These are phyloP conservation scores for Notodonta ziczac DNA, from an alignment of 2,888 invertebrate species.

Conservation along the genomic window DNA sequence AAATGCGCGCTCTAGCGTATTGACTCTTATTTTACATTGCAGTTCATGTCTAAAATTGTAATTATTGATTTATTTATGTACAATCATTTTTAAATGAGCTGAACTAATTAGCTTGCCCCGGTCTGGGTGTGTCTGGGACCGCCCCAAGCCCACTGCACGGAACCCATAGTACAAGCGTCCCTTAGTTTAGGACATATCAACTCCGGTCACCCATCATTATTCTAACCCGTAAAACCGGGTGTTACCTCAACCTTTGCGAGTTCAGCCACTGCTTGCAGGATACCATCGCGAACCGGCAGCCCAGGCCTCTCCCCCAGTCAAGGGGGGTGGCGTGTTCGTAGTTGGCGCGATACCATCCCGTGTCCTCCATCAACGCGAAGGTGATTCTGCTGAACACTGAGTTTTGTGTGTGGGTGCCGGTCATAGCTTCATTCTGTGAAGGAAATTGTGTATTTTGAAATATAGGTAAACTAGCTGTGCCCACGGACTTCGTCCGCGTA, in stretches of 20 bases:
- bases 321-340: slow-evolving; percentile 94
- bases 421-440: slow-evolving; percentile 98
- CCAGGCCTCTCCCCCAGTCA: slow-evolving; percentile 95
- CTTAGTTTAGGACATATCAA: neutral
- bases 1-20: too few species aligned
- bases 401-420: slow-evolving; percentile 99
- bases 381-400: slow-evolving; percentile 98
- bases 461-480: too few species aligned
- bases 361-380: slow-evolving; percentile 98
- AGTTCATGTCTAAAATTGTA: too few species aligned
- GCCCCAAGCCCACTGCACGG: neutral
- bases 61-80: too few species aligned
- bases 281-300: slow-evolving; percentile 96
- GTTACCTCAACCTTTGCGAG: slow-evolving; percentile 86
- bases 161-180: neutral
- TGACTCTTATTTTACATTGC: too few species aligned
- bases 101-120: too few species aligned
- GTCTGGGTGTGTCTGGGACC: too few species aligned
- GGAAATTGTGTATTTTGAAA: neutral
- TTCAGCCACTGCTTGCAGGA: slow-evolving; percentile 99
- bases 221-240: slow-evolving; percentile 14
- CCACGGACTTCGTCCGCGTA: too few species aligned
- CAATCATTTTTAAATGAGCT: too few species aligned
- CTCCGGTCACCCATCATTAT: neutral
- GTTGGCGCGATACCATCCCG: slow-evolving; percentile 98